Percentiles rank a stretch among this genome's conserved stretches.
These are phyloP conservation scores for Lithobates sylvaticus DNA, from an alignment of 2,797 vertebrate species.

Conservation along the genomic window DNA sequence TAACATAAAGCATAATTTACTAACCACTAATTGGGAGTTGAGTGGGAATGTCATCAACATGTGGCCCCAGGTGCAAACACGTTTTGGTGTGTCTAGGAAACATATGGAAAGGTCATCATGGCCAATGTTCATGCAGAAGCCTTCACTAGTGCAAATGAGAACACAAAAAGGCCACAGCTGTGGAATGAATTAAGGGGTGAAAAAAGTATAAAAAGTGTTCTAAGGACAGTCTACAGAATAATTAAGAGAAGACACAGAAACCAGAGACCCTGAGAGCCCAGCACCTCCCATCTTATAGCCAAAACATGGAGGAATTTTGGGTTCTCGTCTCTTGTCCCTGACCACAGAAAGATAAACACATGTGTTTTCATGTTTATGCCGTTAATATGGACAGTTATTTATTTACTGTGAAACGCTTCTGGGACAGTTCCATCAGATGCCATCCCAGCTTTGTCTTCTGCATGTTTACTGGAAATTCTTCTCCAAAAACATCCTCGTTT, in stretches of 20 bases:
- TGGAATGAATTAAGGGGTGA: neutral
- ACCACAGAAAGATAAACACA: slow-evolving; percentile 39
- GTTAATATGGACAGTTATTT: slow-evolving; percentile 31
- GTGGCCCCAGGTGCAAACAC: neutral
- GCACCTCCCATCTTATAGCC: neutral
- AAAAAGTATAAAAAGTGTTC: neutral
- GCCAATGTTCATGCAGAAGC: neutral
- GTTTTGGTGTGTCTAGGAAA: neutral
- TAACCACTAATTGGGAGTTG: neutral
- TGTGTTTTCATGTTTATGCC: slow-evolving; percentile 1
- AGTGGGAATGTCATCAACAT: neutral
- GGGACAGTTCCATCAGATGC: neutral
- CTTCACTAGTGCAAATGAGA: neutral
- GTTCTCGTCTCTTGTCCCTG: neutral
- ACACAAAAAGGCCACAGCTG: neutral
- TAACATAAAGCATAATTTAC: neutral
- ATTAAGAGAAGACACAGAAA: neutral
- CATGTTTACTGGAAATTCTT: neutral
- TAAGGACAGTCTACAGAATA: neutral
- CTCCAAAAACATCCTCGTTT: too few relatives aligned
- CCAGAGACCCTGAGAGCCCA: neutral
- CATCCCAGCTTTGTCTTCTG: neutral
- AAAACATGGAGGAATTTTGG: neutral
- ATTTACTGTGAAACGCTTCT: slow-evolving; percentile 15
- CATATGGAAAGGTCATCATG: slow-evolving; percentile 9